Conservation (phyloP, 1,140 invertebrate genomes). For the Cydia strobilella region DNA sequence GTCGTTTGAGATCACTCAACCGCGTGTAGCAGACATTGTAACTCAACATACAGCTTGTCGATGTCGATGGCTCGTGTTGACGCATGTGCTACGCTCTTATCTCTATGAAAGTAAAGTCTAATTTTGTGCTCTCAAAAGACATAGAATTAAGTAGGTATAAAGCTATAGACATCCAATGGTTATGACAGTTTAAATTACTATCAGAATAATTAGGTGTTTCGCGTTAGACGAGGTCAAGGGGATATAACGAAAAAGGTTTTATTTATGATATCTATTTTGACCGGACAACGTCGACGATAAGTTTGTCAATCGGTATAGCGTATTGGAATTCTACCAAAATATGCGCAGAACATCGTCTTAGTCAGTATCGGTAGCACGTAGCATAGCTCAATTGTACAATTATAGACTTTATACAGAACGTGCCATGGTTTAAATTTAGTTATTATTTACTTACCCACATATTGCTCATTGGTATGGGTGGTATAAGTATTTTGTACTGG, state of each 20-base stretch:
- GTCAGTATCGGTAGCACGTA: not conserved
- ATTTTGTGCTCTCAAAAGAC: not conserved
- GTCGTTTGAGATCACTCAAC: conserved; percentile 36
- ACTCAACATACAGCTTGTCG: not conserved
- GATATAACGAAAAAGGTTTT: not conserved
- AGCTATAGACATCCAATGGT: conserved; percentile 45
- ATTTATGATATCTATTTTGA: conserved; percentile 25
- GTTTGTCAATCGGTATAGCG: conserved; percentile 22
- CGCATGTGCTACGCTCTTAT: not conserved
- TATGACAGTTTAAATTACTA: conserved; percentile 56
- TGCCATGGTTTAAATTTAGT: conserved; percentile 42
- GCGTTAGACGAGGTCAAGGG: conserved; percentile 30
- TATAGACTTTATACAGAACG: conserved; percentile 46
- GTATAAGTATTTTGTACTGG: not conserved
- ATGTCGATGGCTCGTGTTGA: not conserved
- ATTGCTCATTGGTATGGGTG: not conserved
- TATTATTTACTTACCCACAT: not conserved
- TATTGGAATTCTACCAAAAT: conserved; percentile 28
- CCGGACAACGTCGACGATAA: not conserved
- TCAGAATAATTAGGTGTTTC: conserved; percentile 47
- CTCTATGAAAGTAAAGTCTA: not conserved
- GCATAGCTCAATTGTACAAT: not conserved
- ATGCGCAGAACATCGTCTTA: not conserved
- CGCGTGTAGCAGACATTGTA: conserved; percentile 30
- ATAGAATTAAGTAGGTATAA: not conserved